Conservation (phyloP, 2,113 vertebrate species). For the Silurus glanis region DNA sequence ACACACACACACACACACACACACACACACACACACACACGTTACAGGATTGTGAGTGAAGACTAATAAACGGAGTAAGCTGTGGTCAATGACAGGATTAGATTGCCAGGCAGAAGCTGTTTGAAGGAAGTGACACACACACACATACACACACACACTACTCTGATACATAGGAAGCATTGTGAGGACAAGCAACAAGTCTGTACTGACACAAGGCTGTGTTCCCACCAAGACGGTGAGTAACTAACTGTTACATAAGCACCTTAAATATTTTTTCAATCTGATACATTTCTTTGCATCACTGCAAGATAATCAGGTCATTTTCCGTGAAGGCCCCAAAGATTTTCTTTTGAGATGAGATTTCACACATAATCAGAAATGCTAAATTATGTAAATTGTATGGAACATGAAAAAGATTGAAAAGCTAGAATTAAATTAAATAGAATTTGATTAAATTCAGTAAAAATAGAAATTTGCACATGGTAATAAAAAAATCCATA, state of each 20-base stretch:
- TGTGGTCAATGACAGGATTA: background rate
- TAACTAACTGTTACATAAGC: constrained; percentile 8
- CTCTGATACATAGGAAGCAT: constrained; percentile 4
- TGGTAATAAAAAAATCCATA: background rate
- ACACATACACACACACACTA: too few species aligned
- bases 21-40: too few species aligned
- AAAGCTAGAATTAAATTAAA: background rate
- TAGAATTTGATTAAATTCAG: background rate
- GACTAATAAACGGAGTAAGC: background rate
- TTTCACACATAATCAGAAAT: background rate
- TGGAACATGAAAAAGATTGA: background rate
- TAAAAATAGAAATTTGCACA: background rate
- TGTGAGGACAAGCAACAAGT: background rate
- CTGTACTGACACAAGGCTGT: background rate
- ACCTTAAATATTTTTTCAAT: background rate
- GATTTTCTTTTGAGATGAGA: background rate
- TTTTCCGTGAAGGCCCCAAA: background rate
- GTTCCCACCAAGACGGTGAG: background rate
- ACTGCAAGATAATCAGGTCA: background rate
- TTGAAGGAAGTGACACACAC: background rate
- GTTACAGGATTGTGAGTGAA: background rate
- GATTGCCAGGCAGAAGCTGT: background rate
- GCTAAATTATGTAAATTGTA: background rate
- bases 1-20: too few species aligned
- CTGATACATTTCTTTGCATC: background rate